Percentiles rank a stretch among this genome's conserved stretches.
Conservation (phyloP, 2,113 vertebrate genomes). For the Alethe castanea region DNA sequence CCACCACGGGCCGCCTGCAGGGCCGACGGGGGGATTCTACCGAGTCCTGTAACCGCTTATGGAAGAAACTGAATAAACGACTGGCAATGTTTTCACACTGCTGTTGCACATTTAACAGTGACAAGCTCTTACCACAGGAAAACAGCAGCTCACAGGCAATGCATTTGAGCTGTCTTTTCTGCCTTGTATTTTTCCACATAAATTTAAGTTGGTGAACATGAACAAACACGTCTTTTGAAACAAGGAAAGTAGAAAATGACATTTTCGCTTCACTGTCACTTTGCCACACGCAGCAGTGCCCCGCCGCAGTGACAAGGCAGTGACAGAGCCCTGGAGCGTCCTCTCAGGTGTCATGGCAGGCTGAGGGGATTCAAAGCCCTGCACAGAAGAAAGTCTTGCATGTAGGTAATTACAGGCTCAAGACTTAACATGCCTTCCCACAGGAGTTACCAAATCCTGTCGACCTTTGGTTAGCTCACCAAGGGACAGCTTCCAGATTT, state of each 20-base stretch:
- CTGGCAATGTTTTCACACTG: background rate
- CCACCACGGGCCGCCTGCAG: rapidly evolving
- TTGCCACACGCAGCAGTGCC: too few relatives aligned
- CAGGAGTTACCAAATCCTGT: background rate
- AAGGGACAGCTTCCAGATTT: background rate
- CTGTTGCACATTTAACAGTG: rapidly evolving
- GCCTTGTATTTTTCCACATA: background rate
- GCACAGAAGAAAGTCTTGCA: background rate
- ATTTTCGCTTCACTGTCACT: background rate
- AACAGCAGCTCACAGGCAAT: background rate
- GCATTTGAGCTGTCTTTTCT: background rate
- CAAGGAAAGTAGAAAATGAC: background rate
- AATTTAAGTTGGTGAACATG: background rate
- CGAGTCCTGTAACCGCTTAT: background rate
- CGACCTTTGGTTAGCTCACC: background rate
- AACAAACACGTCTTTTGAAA: background rate
- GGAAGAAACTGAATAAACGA: background rate
- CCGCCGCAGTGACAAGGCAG: background rate
- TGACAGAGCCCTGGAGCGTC: rapidly evolving
- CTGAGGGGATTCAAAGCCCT: background rate
- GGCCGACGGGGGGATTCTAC: rapidly evolving
- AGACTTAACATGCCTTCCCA: background rate
- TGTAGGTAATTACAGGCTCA: rapidly evolving
- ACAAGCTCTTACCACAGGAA: background rate
- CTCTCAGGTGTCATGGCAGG: background rate